Evolutionary conservation across 2,888 invertebrate genomes (phyloP).

Genomic region (Apamea monoglypha): DNA sequence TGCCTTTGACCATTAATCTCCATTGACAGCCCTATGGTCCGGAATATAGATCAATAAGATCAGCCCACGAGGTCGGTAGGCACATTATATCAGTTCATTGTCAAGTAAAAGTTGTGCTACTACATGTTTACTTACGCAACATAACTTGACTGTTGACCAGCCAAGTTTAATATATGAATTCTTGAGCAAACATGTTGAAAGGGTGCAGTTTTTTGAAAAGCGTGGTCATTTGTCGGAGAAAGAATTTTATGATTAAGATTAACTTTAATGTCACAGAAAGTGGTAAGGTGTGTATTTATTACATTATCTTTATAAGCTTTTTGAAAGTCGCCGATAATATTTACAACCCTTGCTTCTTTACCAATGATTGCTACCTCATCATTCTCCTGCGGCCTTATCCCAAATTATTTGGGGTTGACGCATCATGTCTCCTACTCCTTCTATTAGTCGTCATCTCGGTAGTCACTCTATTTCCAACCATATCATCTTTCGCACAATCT

Average conservation of each 20-base stretch:
- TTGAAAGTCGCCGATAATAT: not conserved
- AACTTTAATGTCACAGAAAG: constrained; percentile 12
- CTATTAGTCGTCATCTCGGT: no score
- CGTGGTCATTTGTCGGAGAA: not conserved
- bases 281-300: not conserved
- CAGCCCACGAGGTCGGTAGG: constrained; percentile 73
- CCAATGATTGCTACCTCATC: not conserved
- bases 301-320: not conserved
- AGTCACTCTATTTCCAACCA: no score
- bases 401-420: no score
- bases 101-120: constrained; percentile 80
- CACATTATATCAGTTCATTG: constrained; percentile 75
- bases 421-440: no score
- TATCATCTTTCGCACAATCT: no score
- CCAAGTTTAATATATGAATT: constrained; percentile 41
- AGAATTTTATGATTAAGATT: constrained; percentile 13
- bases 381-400: no score
- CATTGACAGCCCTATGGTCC: constrained; percentile 53
- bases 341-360: not conserved
- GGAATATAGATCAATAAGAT: constrained; percentile 61
- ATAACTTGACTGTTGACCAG: constrained; percentile 40
- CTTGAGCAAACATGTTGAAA: constrained; percentile 7
- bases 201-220: constrained; percentile 8
- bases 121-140: constrained; percentile 62
- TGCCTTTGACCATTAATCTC: constrained; percentile 8